Base-by-base conservation (phyloP, 2,888 invertebrate genomes). In the Sclerodermus sp. region DNA sequence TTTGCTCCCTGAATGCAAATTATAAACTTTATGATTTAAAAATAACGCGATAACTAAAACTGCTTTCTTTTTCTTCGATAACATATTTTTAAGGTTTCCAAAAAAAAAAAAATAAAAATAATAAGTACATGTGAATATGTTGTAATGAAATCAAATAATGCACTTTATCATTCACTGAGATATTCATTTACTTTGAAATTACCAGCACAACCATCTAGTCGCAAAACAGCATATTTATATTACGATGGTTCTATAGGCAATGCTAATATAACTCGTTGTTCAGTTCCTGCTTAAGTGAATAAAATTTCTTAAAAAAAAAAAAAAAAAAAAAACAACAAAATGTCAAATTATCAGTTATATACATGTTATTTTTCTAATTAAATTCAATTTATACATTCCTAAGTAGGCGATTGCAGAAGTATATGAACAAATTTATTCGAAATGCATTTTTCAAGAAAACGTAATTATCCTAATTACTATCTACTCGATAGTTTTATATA, bases 131-230 rank as follows among this genome's bases (percentile, higher is more conserved):
- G 34, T 34, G 34, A 34, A 34, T 34, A 12, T 8, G 34, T 13
- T 12, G 10, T 34, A 12, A 12, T 13, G 34, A 34, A 13, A 34
- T 12, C 13, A 13, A 34, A 34, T 34, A 4, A 34, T 30, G 30
- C 10, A 30, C 6, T 30, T 10, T 6, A 30, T 10, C 30, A 30
- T 30, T 30, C 10, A 30, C 10, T 9, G 6, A 30, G 30, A 30
- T 9, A 30, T 30, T 9, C 10, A 15, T 39, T 41, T 41, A 17
- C 41, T 40, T 51, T 29, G 45, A 57, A 23, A 55, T 56, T 60
- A 61, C 59, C 66, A 62, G 57, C 60, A 66, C 58, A 58, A 62
- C 51, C 52, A 67, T 68, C 69, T 68, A 68, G 69, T 68, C 68
- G 52, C 50, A 67, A 55, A 58, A 62, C 48, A 51, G 55, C 58